phyloP scores from a whole-genome alignment of 2,797 vertebrate genomes.

The Oceanodroma leucorhoa region DNA sequence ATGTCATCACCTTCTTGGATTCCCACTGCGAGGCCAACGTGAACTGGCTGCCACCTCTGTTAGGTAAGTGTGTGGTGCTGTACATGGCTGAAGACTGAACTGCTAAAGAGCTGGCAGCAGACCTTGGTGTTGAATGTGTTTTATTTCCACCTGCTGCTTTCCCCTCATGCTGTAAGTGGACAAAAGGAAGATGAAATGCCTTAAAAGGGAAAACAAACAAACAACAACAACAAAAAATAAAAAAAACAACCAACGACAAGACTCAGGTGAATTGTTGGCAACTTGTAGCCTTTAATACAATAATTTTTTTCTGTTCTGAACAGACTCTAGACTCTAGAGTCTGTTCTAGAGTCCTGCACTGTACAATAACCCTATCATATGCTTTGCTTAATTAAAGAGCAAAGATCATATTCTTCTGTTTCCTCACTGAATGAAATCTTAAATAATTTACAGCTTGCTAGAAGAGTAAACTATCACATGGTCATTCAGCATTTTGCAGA shows the following conservation, averaged over 20 bases:
- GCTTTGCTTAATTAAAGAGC: slow-evolving; percentile 46
- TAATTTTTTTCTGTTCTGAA: not conserved
- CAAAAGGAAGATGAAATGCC: not conserved
- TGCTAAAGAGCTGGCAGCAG: not conserved
- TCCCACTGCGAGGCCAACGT: slow-evolving; percentile 96
- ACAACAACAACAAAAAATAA: too few species aligned
- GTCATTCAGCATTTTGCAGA: slow-evolving; percentile 13
- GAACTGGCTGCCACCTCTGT: slow-evolving; percentile 94
- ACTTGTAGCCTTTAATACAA: not conserved
- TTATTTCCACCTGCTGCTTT: not conserved
- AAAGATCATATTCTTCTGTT: not conserved
- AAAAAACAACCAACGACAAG: not conserved
- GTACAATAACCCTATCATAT: not conserved
- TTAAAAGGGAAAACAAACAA: not conserved
- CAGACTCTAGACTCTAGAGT: too few species aligned
- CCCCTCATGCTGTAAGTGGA: not conserved
- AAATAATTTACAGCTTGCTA: slow-evolving; percentile 23
- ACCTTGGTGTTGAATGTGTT: not conserved
- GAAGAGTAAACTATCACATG: not conserved
- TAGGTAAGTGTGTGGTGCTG: slow-evolving; percentile 77
- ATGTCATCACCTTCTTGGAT: slow-evolving; percentile 96
- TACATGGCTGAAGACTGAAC: not conserved
- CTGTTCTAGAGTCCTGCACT: not conserved
- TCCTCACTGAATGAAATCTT: slow-evolving; percentile 2
- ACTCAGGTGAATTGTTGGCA: not conserved